A percentile compares a stretch with the other conserved stretches of the same genome.
phyloP scores from a whole-genome alignment of 2,797 vertebrate species.

The Myotis pilosus region DNA sequence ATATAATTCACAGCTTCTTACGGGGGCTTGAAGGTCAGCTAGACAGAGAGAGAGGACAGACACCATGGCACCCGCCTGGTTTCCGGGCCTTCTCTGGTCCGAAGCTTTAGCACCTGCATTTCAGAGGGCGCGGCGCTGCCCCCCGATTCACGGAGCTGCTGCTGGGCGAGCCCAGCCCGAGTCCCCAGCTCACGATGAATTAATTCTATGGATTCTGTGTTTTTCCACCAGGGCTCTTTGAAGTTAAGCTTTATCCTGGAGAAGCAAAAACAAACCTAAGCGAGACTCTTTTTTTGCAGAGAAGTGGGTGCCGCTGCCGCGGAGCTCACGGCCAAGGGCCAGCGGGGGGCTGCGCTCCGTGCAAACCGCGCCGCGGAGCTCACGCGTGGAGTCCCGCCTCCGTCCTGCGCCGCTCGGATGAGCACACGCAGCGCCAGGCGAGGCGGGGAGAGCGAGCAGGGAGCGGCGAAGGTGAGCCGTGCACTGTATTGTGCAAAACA shows the following conservation, averaged over 20 bases:
- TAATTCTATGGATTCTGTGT: conserved; percentile 38
- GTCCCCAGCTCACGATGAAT: not conserved
- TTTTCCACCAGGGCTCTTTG: conserved; percentile 37
- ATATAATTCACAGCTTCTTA: not conserved
- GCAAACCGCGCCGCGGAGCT: too few species aligned
- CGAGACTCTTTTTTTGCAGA: not conserved
- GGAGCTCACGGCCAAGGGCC: not conserved
- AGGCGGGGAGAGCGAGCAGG: accelerated
- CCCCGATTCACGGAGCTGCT: not conserved
- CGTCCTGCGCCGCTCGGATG: too few species aligned
- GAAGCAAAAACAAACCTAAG: conserved; percentile 28
- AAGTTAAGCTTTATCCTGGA: conserved; percentile 18
- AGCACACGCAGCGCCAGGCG: accelerated
- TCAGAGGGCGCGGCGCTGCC: not conserved
- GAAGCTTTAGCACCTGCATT: not conserved
- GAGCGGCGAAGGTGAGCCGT: not conserved
- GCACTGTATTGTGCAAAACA: not conserved
- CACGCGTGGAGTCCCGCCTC: too few species aligned
- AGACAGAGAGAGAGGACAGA: too few species aligned
- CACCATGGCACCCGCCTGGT: accelerated
- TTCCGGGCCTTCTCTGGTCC: not conserved
- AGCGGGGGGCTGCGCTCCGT: too few species aligned
- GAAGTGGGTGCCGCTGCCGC: not conserved
- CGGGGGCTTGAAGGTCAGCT: not conserved
- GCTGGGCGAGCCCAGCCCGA: not conserved